phyloP scores from a whole-genome alignment of 2,113 vertebrate species.

The Aepyceros melampus region DNA sequence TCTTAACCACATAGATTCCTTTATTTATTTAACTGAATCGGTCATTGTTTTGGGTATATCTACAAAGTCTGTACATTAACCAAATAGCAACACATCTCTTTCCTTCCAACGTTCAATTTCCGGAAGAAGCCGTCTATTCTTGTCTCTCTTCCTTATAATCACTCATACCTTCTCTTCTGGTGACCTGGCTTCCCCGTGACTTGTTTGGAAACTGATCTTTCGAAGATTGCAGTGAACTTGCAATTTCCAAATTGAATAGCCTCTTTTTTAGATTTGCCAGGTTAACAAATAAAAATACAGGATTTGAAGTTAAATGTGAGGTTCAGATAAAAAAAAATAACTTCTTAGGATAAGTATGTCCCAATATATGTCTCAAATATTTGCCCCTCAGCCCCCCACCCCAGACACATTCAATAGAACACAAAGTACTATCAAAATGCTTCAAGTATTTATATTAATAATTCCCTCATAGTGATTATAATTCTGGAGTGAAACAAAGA shows the following conservation, averaged over 20 bases:
- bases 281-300: slow-evolving; percentile 24
- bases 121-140: background rate
- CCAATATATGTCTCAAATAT: background rate
- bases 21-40: slow-evolving; percentile 27
- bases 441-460: background rate
- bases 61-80: background rate
- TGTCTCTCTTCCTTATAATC: background rate
- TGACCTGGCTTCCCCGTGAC: background rate
- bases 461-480: background rate
- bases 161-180: background rate
- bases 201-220: slow-evolving; percentile 29
- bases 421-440: background rate
- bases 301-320: background rate
- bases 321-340: slow-evolving; percentile 14
- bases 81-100: background rate
- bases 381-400: background rate
- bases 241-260: background rate
- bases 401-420: background rate
- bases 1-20: slow-evolving; percentile 8
- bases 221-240: background rate
- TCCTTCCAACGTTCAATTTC: background rate
- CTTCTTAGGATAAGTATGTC: background rate
- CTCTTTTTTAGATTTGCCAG: background rate
- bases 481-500: background rate
- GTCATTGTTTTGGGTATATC: background rate